A percentile compares a stretch with the other conserved stretches of the same genome.
These are phyloP conservation scores for Hyperoplus lanceolatus DNA, from an alignment of 2,797 vertebrate genomes.

Conservation along the genomic window DNA sequence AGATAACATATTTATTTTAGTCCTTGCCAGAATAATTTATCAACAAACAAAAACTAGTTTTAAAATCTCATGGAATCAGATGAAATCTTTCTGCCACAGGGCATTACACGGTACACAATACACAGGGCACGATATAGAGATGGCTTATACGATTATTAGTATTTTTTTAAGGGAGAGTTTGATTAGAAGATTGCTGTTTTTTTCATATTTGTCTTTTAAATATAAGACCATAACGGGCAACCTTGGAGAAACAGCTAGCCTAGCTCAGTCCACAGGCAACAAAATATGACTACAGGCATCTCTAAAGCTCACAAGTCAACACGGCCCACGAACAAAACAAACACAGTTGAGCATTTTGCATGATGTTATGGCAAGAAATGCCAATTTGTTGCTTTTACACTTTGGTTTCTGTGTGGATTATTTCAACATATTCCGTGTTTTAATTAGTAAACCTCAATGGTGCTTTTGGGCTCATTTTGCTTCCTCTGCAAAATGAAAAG, in stretches of 20 bases:
- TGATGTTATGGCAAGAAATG: neutral
- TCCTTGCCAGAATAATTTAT: constrained; percentile 37
- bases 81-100: constrained; percentile 6
- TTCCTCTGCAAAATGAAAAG: neutral
- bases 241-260: neutral
- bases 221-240: neutral
- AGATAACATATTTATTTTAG: constrained; percentile 41
- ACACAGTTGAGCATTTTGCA: neutral
- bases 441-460: neutral
- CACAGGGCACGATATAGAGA: constrained; percentile 7
- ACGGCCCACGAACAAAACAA: neutral
- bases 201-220: neutral
- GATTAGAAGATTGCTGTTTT: neutral
- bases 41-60: constrained; percentile 40
- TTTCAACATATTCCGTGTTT: neutral
- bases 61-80: constrained; percentile 3
- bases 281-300: neutral
- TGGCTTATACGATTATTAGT: neutral
- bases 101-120: constrained; percentile 10
- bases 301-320: neutral
- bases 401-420: neutral
- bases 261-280: neutral
- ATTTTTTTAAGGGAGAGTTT: neutral
- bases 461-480: neutral
- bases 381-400: neutral